Evolutionary conservation across 2,797 vertebrate genomes (phyloP).

Genomic region (Amazona finschi): DNA sequence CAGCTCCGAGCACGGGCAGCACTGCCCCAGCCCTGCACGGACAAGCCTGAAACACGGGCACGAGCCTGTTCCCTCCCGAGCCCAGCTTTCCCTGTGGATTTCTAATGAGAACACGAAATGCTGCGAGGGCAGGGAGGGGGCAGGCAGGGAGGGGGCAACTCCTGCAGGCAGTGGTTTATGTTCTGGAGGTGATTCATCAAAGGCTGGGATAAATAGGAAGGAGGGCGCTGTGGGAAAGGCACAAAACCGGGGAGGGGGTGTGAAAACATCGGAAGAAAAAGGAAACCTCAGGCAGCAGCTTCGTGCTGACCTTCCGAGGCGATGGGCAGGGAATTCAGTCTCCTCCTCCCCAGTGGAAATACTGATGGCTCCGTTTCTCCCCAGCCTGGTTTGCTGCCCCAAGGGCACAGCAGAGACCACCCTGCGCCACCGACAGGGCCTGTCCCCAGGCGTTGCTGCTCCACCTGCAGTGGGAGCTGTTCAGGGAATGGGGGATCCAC

Average conservation of each 20-base stretch:
- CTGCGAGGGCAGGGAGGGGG: conserved; percentile 38
- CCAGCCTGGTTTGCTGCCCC: neutral
- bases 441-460: neutral
- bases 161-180: conserved; percentile 11
- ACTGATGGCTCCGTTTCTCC: neutral
- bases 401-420: neutral
- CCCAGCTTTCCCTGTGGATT: neutral
- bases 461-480: accelerated
- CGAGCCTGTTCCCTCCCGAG: neutral
- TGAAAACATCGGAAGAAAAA: neutral
- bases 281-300: neutral
- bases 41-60: neutral
- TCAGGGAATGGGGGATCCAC: neutral
- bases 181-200: conserved; percentile 47
- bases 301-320: neutral
- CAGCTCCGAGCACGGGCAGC: neutral
- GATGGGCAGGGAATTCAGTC: neutral
- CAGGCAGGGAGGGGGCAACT: conserved; percentile 30
- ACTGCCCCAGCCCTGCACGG: neutral
- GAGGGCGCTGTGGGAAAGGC: conserved; percentile 28
- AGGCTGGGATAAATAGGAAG: conserved; percentile 31
- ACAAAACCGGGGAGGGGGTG: neutral
- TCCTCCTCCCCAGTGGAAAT: neutral
- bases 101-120: conserved; percentile 11
- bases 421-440: neutral